Evolutionary conservation across 1,140 invertebrate species (phyloP).

Genomic region (Hylyphantes graminicola): DNA sequence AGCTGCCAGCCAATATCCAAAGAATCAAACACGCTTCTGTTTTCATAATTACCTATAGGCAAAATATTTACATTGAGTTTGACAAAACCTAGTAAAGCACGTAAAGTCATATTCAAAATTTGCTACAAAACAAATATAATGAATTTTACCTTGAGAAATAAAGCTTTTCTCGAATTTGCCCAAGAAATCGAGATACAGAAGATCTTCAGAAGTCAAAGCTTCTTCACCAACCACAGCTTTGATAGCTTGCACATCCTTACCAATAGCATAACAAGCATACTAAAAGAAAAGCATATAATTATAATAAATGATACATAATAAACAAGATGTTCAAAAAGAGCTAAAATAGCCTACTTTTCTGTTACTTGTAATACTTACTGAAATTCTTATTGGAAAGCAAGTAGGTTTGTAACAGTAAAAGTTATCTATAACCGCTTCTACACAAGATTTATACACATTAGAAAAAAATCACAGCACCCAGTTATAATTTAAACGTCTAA

Average conservation of each 20-base stretch:
- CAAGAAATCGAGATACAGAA: constrained; percentile 98
- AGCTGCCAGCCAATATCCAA: constrained; percentile 99
- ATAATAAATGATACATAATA: constrained; percentile 8
- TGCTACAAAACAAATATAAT: not conserved
- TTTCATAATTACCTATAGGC: constrained; percentile 92
- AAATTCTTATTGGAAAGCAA: not conserved
- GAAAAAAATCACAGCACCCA: not conserved
- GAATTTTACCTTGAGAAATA: constrained; percentile 86
- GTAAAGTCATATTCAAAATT: too few relatives aligned
- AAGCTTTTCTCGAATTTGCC: constrained; percentile 99
- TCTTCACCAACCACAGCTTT: constrained; percentile 99
- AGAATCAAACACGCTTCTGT: constrained; percentile 98
- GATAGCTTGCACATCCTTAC: constrained; percentile 94
- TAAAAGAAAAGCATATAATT: constrained; percentile 66
- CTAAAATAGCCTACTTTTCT: not conserved
- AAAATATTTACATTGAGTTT: constrained; percentile 30
- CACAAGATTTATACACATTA: too few relatives aligned
- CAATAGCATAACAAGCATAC: constrained; percentile 98
- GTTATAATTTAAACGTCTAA: too few relatives aligned
- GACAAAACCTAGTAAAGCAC: not conserved
- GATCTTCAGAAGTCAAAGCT: constrained; percentile 94
- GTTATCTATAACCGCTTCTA: not conserved
- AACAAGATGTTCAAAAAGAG: not conserved
- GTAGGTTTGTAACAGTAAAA: not conserved
- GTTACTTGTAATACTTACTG: too few relatives aligned